phyloP scores from a whole-genome alignment of 2,888 invertebrate species.

The Gastrophysa polygoni region DNA sequence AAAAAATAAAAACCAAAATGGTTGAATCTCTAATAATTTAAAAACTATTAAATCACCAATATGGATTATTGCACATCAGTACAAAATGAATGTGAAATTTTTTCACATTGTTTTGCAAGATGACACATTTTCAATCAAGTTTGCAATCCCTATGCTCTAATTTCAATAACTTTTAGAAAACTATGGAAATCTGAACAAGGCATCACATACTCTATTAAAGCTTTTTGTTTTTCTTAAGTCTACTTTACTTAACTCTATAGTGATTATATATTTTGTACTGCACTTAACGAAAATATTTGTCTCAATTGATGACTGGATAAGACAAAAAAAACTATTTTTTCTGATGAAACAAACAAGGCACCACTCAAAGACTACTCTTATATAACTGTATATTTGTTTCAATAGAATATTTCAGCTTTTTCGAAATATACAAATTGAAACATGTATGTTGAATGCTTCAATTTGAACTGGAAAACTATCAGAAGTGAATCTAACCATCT shows the following conservation, averaged over 20 bases:
- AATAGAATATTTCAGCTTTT: too few species aligned
- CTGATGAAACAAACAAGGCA: slow-evolving; percentile 43
- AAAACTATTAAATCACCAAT: slow-evolving; percentile 37
- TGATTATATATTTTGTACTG: slow-evolving; percentile 56
- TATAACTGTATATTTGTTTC: neutral
- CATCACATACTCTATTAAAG: slow-evolving; percentile 33
- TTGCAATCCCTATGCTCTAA: slow-evolving; percentile 30
- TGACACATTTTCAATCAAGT: slow-evolving; percentile 33
- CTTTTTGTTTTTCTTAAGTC: slow-evolving; percentile 16
- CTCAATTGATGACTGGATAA: slow-evolving; percentile 47
- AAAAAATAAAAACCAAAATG: slow-evolving; percentile 34
- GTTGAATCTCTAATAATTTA: slow-evolving; percentile 42
- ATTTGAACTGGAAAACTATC: too few species aligned
- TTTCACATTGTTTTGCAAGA: slow-evolving; percentile 38
- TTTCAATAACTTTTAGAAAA: slow-evolving; percentile 14
- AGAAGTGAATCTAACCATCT: too few species aligned
- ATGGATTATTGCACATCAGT: slow-evolving; percentile 48
- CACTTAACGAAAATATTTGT: slow-evolving; percentile 57
- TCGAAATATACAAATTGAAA: slow-evolving; percentile 1
- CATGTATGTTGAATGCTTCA: too few species aligned
- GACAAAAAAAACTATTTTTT: slow-evolving; percentile 33
- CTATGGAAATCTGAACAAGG: slow-evolving; percentile 21
- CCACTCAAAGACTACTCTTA: slow-evolving; percentile 39
- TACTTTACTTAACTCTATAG: slow-evolving; percentile 37
- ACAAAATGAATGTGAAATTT: slow-evolving; percentile 36